Percentiles rank a stretch among this genome's conserved stretches.
These are phyloP conservation scores for Augochlorella aurata DNA, from an alignment of 2,888 invertebrate genomes.

Conservation along the genomic window DNA sequence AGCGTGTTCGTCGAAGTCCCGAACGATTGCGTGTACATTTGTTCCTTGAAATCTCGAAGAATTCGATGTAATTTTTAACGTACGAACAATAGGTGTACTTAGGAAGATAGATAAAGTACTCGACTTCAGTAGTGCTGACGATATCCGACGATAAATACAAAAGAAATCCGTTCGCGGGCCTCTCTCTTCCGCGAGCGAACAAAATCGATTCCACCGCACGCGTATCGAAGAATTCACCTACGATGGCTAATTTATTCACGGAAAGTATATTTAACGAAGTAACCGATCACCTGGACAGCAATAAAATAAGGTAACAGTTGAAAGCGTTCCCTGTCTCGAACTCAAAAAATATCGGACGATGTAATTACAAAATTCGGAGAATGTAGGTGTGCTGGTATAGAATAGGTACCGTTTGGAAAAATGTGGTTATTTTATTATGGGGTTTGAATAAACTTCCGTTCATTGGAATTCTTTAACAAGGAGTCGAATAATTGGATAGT, in stretches of 20 bases:
- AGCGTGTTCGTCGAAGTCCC: not conserved
- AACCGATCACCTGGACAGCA: not conserved
- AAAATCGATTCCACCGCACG: not conserved
- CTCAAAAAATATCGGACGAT: not conserved
- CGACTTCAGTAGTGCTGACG: slow-evolving; percentile 3
- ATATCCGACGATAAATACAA: not conserved
- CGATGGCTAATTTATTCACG: too few species aligned
- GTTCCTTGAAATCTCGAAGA: slow-evolving; percentile 14
- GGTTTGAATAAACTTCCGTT: not conserved
- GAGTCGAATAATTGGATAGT: not conserved
- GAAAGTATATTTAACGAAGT: not conserved
- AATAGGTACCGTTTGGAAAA: too few species aligned
- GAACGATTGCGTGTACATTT: slow-evolving; percentile 3
- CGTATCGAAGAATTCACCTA: not conserved
- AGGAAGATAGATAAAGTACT: slow-evolving; percentile 1
- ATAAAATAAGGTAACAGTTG: not conserved
- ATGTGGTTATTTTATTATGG: too few species aligned
- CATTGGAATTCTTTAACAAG: not conserved
- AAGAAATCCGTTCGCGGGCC: not conserved
- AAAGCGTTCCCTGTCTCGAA: slow-evolving; percentile 5
- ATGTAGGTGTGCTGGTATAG: too few species aligned
- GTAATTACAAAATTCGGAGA: too few species aligned
- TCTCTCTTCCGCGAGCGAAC: not conserved
- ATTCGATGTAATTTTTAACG: slow-evolving; percentile 31
- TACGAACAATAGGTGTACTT: slow-evolving; percentile 12